Conservation (phyloP, 2,113 vertebrate genomes). For the Lycaon pictus region DNA sequence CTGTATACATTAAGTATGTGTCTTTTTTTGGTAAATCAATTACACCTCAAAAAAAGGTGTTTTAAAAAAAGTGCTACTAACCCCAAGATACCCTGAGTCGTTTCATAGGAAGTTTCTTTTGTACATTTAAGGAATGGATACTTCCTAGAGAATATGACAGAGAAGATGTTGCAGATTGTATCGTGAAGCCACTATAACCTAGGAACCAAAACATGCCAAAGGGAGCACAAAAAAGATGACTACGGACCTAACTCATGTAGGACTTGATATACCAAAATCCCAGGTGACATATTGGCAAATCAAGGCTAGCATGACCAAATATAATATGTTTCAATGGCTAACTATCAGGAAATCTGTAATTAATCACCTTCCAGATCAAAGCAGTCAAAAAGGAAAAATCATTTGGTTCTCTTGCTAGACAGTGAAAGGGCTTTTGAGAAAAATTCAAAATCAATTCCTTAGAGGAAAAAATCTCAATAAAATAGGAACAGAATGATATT, state of each 20-base stretch:
- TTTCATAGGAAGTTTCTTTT: background rate
- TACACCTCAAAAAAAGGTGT: background rate
- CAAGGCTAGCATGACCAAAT: background rate
- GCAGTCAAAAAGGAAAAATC: background rate
- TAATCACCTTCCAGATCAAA: slow-evolving; percentile 6
- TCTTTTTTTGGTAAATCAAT: background rate
- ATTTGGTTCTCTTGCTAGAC: slow-evolving; percentile 48
- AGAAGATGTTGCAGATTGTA: background rate
- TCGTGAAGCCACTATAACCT: background rate
- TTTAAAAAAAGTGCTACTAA: background rate
- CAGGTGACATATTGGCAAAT: background rate
- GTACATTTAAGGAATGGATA: background rate
- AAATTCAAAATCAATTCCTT: slow-evolving; percentile 30
- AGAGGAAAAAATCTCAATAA: background rate
- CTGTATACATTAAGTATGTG: background rate
- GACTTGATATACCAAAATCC: background rate
- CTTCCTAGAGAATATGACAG: background rate
- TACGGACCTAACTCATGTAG: background rate
- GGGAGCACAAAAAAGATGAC: background rate
- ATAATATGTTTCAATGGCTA: background rate
- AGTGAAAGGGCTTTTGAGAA: slow-evolving; percentile 8
- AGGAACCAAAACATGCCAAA: background rate
- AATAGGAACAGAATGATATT: slow-evolving; percentile 39
- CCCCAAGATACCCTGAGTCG: background rate
- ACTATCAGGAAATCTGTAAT: background rate